Evolutionary conservation across 1,140 invertebrate genomes (phyloP).

Genomic region (Drosophila tristis): DNA sequence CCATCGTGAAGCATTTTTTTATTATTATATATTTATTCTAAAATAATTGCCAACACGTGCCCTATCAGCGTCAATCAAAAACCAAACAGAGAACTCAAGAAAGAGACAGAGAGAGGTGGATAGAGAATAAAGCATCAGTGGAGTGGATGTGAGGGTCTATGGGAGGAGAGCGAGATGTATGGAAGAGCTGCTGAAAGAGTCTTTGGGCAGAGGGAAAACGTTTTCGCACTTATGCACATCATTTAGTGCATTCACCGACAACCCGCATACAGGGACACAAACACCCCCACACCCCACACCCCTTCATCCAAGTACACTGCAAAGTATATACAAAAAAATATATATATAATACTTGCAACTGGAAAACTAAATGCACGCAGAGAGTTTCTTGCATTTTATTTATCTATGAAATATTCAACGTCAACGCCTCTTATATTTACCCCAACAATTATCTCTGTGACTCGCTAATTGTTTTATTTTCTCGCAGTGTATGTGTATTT

Average conservation of each 20-base stretch:
- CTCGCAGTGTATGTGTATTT: background rate
- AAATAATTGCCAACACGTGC: constrained; percentile 82
- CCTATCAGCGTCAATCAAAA: constrained; percentile 79
- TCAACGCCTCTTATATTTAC: too few relatives aligned
- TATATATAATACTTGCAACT: too few relatives aligned
- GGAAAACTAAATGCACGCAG: too few relatives aligned
- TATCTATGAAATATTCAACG: too few relatives aligned
- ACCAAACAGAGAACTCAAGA: constrained; percentile 43
- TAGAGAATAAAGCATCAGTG: constrained; percentile 1
- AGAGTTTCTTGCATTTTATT: too few relatives aligned
- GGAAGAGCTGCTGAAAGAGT: too few relatives aligned
- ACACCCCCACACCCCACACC: background rate
- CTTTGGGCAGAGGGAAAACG: constrained; percentile 29
- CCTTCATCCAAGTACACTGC: too few relatives aligned
- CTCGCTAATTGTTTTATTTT: background rate
- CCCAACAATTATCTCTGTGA: too few relatives aligned
- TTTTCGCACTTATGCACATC: constrained; percentile 77
- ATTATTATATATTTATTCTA: constrained; percentile 66
- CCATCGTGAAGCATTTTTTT: constrained; percentile 37
- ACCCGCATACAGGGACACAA: constrained; percentile 50
- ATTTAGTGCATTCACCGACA: constrained; percentile 65
- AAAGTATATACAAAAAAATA: too few relatives aligned
- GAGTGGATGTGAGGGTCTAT: constrained; percentile 8
- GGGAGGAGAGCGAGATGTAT: too few relatives aligned
- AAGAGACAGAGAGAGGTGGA: background rate